Percentiles rank a stretch among this genome's conserved stretches.
Evolutionary conservation across 2,797 vertebrate genomes (phyloP).

Genomic region (Halcyon chelicuti): DNA sequence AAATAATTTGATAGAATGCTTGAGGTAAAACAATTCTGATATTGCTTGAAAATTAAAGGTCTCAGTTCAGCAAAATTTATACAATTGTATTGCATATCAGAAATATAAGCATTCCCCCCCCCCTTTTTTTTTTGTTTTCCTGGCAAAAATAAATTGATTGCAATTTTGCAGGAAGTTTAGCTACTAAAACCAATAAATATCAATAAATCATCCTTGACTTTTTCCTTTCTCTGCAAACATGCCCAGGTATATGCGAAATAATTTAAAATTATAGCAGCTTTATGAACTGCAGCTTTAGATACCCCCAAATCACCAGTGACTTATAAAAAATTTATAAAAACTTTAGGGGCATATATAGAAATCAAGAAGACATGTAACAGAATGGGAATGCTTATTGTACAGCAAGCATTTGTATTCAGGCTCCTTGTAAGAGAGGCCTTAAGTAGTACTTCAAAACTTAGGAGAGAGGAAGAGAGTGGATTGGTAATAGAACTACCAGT

Average conservation of each 20-base stretch:
- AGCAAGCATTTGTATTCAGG: neutral
- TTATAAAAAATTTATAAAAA: neutral
- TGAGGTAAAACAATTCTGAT: neutral
- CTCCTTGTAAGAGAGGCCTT: neutral
- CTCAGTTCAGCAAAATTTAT: neutral
- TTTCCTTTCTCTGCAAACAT: neutral
- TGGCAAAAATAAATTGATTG: neutral
- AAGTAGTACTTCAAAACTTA: neutral
- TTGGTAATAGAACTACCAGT: neutral
- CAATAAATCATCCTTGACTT: neutral
- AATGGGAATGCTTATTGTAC: neutral
- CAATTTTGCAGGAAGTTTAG: neutral
- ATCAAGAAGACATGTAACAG: neutral
- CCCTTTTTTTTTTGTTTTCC: rapidly evolving
- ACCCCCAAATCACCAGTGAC: neutral
- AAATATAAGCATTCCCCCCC: neutral
- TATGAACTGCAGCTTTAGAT: neutral
- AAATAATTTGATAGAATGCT: neutral
- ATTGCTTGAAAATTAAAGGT: neutral
- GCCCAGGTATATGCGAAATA: neutral
- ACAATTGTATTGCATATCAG: neutral
- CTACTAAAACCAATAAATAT: neutral
- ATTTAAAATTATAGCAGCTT: neutral
- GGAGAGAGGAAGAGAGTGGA: neutral
- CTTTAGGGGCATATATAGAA: neutral